Evolutionary conservation across 1,140 invertebrate genomes (phyloP), one percentile per base, ranked within the genome.

Genomic region (Calephelis nemesis): DNA sequence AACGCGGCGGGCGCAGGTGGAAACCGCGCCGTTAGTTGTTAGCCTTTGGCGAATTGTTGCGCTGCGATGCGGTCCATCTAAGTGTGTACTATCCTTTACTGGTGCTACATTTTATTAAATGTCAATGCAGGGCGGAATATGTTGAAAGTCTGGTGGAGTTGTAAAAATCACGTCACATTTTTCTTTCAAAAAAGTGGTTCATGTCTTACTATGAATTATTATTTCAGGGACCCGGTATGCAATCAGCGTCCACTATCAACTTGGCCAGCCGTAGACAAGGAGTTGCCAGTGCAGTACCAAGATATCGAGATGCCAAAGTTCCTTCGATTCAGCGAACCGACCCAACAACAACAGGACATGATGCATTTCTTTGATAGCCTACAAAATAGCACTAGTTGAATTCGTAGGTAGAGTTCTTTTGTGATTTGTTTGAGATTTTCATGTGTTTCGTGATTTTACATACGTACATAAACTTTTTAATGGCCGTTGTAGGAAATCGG

Each of bases 321-420:
- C 13, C 78, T 66, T 40, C 60, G 66, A 8, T 65, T 52, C 47
- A 68, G 62, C 7, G 72, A 76, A 13, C 67, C 76, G 1, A 77
- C 74, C 42, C 64, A 63, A 11, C 69, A 77, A 0, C 75, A 74
- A 47, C 63, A 65, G 7, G 75, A 76, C 3, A 78, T 81, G 70
- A 45, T 78, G 40, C 52, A 74, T 48, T 84, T 85, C 72, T 84
- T 80, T 65, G 75, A 85, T 60, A 75, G 69, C 60, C 65, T 87
- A 15, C 62, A 74, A 48, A 78, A 73, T 48, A 71, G 47, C 11
- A 74, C 74, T 47, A 78, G 68, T 68, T 81, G 68, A 78, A 73
- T 63, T 30, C 66, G 60, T 42, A n/a, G 40, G 48, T 11, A 40
- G 12, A 47, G 13, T 67, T 50, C 19, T 63, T 30, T 15, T 71